Conservation (phyloP, 2,797 vertebrate species). For the Coregonus sp. region DNA sequence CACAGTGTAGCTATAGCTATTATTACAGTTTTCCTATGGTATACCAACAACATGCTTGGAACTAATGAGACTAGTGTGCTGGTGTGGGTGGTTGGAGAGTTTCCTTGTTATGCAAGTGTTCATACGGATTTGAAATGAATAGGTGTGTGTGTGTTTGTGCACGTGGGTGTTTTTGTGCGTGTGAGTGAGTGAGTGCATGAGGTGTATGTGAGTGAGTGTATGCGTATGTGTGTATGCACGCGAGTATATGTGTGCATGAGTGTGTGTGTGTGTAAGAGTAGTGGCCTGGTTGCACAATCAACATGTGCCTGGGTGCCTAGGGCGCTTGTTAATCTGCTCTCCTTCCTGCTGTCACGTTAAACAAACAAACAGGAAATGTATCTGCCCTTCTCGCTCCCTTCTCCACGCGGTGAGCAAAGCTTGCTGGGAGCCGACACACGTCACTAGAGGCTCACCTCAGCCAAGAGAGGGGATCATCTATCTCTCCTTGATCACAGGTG, state of each 20-base stretch:
- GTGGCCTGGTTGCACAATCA: conserved; percentile 68
- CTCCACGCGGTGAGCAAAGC: neutral
- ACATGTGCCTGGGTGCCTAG: conserved; percentile 69
- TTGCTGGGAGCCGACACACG: conserved; percentile 12
- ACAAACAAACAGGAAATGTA: conserved; percentile 75
- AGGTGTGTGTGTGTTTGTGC: conserved; percentile 37
- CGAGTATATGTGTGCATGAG: conserved; percentile 8
- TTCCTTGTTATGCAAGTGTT: neutral
- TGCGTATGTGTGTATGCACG: conserved; percentile 22
- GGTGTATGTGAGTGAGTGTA: conserved; percentile 38
- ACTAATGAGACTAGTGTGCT: neutral
- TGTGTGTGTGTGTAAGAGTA: conserved; percentile 19
- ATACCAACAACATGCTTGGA: neutral
- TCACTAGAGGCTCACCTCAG: conserved; percentile 32
- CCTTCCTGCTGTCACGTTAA: conserved; percentile 80
- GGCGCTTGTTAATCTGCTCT: conserved; percentile 77
- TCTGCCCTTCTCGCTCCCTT: conserved; percentile 44
- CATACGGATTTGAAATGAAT: neutral
- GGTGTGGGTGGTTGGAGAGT: neutral
- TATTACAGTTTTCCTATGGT: neutral
- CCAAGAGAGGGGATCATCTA: conserved; percentile 47
- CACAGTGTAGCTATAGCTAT: neutral
- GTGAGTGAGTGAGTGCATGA: neutral
- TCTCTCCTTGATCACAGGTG: conserved; percentile 50
- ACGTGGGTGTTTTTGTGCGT: conserved; percentile 16